Base-by-base conservation (phyloP, 2,797 vertebrate species). In the Semaprochilodus insignis region DNA sequence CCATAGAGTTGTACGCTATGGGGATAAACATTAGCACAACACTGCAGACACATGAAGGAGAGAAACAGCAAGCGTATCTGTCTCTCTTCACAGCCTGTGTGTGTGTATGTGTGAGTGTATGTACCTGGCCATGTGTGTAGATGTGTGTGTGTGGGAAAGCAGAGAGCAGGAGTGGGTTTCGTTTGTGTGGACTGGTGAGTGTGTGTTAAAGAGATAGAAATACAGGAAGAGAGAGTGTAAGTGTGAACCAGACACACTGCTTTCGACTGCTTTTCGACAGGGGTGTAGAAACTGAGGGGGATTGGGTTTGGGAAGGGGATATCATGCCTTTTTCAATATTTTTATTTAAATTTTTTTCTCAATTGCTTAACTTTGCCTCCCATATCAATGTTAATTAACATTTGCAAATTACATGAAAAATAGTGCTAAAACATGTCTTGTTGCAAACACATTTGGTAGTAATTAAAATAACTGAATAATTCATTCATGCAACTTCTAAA, bases 1-100 rank as follows among this genome's bases (percentile, higher is more conserved):
- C 63, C 40, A 54, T 51, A 44, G 11, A 67, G 27, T 69, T 15
- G 17, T 17, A 36, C 52, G 62, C 51, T 78, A 23, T 52, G 34
- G 54, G 67, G 73, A 76, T 80, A 75, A 70, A 63, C 54, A 71
- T 31, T 55, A 72, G 34, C 74, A 71, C 70, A 55, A 63, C 23
- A 23, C 25, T 40, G 13, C 40, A 57, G 67, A 72, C 54, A n/a
- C 51, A 54, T n/a, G 23, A 76, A 69, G 48, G 65, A 67, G 19
- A 63, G 77, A 70, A 69, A 16, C 31, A 34, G 60, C 76, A 19
- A 67, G 75, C 75, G 63, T 81, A 66, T 72, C 57, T 81, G 52
- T 48, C 27, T 81, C 65, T 54, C 16, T 76, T 17, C 27, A 55
- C 27, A 25, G 48, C 25, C 14, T 72, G 67, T 65, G 70, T 78